A percentile compares a stretch with the other conserved stretches of the same genome.
Evolutionary conservation across 2,113 vertebrate genomes (phyloP).

Genomic region (Anoplopoma fimbria): DNA sequence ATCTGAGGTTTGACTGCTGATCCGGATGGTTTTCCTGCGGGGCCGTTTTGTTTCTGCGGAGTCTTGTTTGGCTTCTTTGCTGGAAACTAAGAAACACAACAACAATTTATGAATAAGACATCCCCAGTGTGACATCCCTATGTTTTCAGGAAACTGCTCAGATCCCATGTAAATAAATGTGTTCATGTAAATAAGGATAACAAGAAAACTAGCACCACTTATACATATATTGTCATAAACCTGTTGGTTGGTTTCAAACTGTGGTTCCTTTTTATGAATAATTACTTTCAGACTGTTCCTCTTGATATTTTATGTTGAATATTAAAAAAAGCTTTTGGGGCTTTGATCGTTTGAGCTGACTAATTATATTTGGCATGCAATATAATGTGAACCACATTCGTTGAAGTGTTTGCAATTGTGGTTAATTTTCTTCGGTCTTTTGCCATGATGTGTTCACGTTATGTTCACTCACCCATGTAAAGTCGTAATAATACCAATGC

Average conservation of each 20-base stretch:
- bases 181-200: background rate
- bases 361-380: slow-evolving; percentile 44
- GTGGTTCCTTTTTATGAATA: background rate
- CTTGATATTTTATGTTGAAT: background rate
- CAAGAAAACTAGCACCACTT: background rate
- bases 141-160: background rate
- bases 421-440: slow-evolving; percentile 21
- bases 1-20: slow-evolving; percentile 68
- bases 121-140: background rate
- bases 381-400: slow-evolving; percentile 30
- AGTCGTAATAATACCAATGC: background rate
- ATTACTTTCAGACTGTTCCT: background rate
- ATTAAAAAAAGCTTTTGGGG: background rate
- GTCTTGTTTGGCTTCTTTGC: slow-evolving; percentile 79
- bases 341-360: slow-evolving; percentile 22
- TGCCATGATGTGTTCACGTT: slow-evolving; percentile 16
- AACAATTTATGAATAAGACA: background rate
- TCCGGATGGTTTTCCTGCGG: slow-evolving; percentile 75
- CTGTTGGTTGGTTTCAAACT: background rate
- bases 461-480: background rate
- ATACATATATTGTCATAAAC: too few species aligned
- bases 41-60: slow-evolving; percentile 78
- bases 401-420: slow-evolving; percentile 30
- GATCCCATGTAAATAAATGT: background rate
- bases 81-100: slow-evolving; percentile 34